Base-by-base conservation (phyloP, 2,797 vertebrate genomes). In the Iguana delicatissima region DNA sequence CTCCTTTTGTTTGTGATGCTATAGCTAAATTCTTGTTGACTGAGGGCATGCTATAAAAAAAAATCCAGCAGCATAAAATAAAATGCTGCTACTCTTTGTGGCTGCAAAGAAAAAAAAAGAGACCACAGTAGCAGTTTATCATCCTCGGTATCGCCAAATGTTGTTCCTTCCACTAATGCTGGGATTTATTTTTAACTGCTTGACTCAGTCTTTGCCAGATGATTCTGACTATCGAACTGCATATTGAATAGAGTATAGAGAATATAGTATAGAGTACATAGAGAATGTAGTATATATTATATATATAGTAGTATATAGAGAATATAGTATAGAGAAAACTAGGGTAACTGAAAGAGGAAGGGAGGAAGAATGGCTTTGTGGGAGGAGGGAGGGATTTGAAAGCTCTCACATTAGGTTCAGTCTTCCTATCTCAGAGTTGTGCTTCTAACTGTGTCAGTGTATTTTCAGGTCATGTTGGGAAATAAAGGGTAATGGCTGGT, bases 151-250 rank as follows among this genome's bases (percentile, higher is more conserved):
- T 96, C 95, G 84, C 96, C 91, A n/a, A 87, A 84, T 79, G 90
- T 96, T 94, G 96, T 92, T 95, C 93, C 96, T 96, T 95, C 95
- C 96, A 95, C 96, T 95, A 95, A 94, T 94, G 95, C 94, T 92
- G 95, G 18, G 95, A 95, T 97, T 97, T 97, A 97, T 98, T 97
- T 97, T 97, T 98, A 98, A 97, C 97, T 87, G 95, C 95, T 95
- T 97, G 97, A 97, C 95, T 97, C 97, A 97, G 93, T 93, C 95
- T 92, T 94, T 97, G 96, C 97, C 97, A 97, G 97, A 97, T 97
- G 97, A 97, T 96, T 92, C 87, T 96, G 96, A 96, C 96, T 96
- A 89, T 93, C 95, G 79, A 91, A 93, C 96, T 91, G 95, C 95
- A 84, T 12, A 81, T 24, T 14, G 94, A 91, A 97, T 79, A 93